phyloP scores from a whole-genome alignment of 2,888 invertebrate species.

The Sthenelais limicola region DNA sequence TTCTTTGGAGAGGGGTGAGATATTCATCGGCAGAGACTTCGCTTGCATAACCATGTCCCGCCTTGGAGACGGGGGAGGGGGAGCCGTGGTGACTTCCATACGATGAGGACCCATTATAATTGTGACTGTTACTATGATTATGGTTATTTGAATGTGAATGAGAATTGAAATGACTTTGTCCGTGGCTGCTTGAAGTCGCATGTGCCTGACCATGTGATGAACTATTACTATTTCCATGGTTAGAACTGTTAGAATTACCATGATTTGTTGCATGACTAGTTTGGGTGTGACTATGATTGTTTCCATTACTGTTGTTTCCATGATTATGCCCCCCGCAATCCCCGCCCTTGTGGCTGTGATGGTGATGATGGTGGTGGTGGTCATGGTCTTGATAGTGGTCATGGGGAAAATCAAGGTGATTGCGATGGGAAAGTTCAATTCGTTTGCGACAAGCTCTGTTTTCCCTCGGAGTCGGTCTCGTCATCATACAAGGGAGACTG shows the following conservation, averaged over 20 bases:
- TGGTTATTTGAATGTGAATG: not conserved
- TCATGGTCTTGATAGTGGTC: slow-evolving; percentile 23
- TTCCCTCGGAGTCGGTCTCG: slow-evolving; percentile 27
- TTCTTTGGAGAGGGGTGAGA: slow-evolving; percentile 44
- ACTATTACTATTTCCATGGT: not conserved
- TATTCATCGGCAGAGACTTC: slow-evolving; percentile 39
- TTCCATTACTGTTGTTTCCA: not conserved
- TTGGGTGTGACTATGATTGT: slow-evolving; percentile 6
- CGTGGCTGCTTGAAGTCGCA: not conserved
- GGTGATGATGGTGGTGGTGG: slow-evolving; percentile 24
- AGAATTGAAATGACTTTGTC: not conserved
- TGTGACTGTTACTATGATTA: not conserved
- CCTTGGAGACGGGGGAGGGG: not conserved
- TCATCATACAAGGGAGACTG: slow-evolving; percentile 27
- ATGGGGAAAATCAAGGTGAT: slow-evolving; percentile 25
- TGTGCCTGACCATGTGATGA: not conserved
- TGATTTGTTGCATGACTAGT: not conserved
- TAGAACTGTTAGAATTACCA: not conserved
- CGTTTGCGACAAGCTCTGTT: slow-evolving; percentile 31
- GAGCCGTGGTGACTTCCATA: slow-evolving; percentile 19
- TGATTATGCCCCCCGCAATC: not conserved
- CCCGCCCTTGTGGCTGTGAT: not conserved
- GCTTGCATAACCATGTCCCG: slow-evolving; percentile 17
- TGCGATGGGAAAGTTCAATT: slow-evolving; percentile 24
- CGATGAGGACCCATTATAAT: not conserved